Percentiles rank a stretch among this genome's conserved stretches.
Evolutionary conservation across 2,113 vertebrate species (phyloP).

Genomic region (Propithecus coquereli): DNA sequence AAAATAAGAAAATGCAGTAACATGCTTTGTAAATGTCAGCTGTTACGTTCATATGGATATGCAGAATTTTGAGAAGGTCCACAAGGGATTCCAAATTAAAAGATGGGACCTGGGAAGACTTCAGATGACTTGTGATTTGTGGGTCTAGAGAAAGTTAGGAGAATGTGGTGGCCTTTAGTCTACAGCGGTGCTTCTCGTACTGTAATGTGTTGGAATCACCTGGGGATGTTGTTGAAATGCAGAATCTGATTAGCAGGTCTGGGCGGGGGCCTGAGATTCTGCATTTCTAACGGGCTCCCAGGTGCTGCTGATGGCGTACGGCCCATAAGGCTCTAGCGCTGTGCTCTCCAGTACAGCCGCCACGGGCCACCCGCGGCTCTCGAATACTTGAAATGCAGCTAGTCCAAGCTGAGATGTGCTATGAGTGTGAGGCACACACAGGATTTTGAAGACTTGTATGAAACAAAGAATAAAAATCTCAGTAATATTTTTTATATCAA

Average conservation of each 20-base stretch:
- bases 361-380: fast-evolving
- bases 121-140: neutral
- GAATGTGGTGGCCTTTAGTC: neutral
- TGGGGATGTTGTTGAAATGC: neutral
- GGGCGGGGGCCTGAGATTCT: neutral
- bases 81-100: neutral
- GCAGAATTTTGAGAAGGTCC: neutral
- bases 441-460: neutral
- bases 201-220: no score
- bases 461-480: neutral
- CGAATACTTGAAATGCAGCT: neutral
- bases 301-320: neutral
- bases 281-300: neutral
- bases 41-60: fast-evolving
- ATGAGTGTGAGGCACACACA: neutral
- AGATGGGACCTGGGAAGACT: neutral
- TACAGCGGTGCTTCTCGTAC: neutral
- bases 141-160: neutral
- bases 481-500: neutral
- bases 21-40: neutral
- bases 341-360: neutral
- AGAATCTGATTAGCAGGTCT: neutral
- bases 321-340: neutral
- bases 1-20: neutral
- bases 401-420: neutral